A percentile compares a stretch with the other conserved stretches of the same genome.
Evolutionary conservation across 2,113 vertebrate species (phyloP).

Genomic region (Muscicapa adusta): DNA sequence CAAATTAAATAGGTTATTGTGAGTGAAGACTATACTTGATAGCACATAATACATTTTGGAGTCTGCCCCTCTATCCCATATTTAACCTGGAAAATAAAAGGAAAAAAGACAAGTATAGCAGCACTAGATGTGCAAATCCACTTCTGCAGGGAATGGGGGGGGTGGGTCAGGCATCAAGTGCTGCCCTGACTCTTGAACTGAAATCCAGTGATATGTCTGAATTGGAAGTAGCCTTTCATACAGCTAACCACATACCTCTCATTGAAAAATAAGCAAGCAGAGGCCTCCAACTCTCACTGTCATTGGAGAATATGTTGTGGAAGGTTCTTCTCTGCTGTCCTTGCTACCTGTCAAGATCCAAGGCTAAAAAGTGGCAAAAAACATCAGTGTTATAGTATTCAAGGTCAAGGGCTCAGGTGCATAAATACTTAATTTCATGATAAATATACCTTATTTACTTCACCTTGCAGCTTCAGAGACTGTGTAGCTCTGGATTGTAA

Average conservation of each 20-base stretch:
- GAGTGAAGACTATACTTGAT: neutral
- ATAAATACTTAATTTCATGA: neutral
- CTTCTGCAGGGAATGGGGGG: neutral
- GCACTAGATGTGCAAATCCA: neutral
- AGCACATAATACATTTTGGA: neutral
- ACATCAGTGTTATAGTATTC: neutral
- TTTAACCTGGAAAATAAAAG: neutral
- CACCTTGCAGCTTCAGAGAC: neutral
- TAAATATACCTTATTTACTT: neutral
- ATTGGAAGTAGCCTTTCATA: neutral
- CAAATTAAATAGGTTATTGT: neutral
- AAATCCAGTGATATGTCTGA: neutral
- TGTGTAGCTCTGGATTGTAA: neutral
- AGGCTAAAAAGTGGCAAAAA: neutral
- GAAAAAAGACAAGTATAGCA: neutral
- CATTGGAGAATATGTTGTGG: fast-evolving
- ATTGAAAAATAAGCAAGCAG: neutral
- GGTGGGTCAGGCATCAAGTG: neutral
- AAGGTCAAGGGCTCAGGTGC: neutral
- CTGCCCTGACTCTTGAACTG: neutral
- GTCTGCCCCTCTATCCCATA: neutral
- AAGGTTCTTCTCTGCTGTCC: neutral
- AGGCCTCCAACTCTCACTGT: neutral
- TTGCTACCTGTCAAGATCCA: neutral
- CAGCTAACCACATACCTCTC: neutral